Conservation (phyloP, 2,888 invertebrate genomes). For the Sicus ferrugineus region DNA sequence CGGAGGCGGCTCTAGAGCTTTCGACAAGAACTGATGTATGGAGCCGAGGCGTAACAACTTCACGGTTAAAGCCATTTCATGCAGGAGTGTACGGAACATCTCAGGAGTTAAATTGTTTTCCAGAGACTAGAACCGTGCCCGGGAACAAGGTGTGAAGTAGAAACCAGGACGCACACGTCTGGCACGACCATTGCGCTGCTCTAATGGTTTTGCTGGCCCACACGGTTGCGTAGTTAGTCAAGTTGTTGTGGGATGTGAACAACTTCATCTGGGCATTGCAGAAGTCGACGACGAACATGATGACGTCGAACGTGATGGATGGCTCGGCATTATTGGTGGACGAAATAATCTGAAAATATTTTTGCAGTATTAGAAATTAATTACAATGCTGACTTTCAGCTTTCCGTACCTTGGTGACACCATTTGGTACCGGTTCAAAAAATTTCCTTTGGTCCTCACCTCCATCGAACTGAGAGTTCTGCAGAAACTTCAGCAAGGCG, state of each 20-base stretch:
- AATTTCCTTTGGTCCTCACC: conserved; percentile 94
- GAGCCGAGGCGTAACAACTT: conserved; percentile 86
- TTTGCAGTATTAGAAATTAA: background rate
- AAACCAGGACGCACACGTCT: conserved; percentile 94
- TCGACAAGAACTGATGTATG: conserved; percentile 93
- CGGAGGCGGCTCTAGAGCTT: conserved; percentile 95
- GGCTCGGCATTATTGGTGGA: conserved; percentile 99
- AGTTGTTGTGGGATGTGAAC: conserved; percentile 97
- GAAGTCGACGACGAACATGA: conserved; percentile 96
- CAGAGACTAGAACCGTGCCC: conserved; percentile 74
- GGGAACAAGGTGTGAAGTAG: conserved; percentile 91
- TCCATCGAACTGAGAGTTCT: conserved; percentile 77
- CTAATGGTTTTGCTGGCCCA: conserved; percentile 95
- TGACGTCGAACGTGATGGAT: conserved; percentile 97
- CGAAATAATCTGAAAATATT: conserved; percentile 78
- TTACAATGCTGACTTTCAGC: conserved; percentile 53
- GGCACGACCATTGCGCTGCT: conserved; percentile 88
- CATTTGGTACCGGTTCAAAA: conserved; percentile 84
- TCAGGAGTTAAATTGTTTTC: conserved; percentile 95
- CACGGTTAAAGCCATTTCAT: conserved; percentile 91
- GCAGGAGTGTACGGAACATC: conserved; percentile 96
- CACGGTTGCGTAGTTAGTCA: conserved; percentile 97
- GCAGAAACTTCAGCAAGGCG: conserved; percentile 85
- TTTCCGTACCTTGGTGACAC: conserved; percentile 80
- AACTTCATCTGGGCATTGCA: conserved; percentile 98